Base-by-base conservation (phyloP, 2,888 invertebrate species). In the Hipparchia semele region DNA sequence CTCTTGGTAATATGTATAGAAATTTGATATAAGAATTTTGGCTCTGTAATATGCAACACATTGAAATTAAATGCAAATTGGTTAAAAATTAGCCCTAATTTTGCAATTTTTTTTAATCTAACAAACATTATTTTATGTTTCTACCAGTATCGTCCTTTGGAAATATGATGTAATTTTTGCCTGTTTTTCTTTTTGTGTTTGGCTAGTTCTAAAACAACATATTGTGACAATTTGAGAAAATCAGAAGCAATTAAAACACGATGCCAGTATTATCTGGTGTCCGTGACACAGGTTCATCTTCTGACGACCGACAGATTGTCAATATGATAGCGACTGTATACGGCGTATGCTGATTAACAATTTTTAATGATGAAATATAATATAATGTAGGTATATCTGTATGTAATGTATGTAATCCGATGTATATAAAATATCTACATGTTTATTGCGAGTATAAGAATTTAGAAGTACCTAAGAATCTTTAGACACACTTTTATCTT, bases 241-340 rank as follows among this genome's bases (percentile, higher is more conserved):
- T 86, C 82, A 45, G 76, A 83, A 85, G 83, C 83, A 83, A 82
- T 84, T 13, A 83, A 82, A 82, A 83, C 78, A 77, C 71, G 81
- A 81, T 81, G 84, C 82, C 80, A 70, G 80, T 80, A 83, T 91
- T 92, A 92, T 92, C 92, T 80, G 76, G 70, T 80, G 90, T 80
- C 92, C 92, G 84, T 92, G 92, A 92, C 92, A 87, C 79, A 80
- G 83, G 92, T 90, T 92, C 88, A 91, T 91, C 88, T 91, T 83
- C 77, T 82, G 83, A 83, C 83, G 86, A 86, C 83, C 84, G 83
- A 85, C 85, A 86, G 88, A 91, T 91, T 89, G 90, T 91, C 86
- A 90, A 89, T 88, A 87, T 85, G 88, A 91, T 91, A 62, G 87
- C 54, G 54, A 80, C 81, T 84, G 86, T 84, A 84, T 85, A 84